phyloP scores from a whole-genome alignment of 2,113 vertebrate species.

The Gymnorhina tibicen region DNA sequence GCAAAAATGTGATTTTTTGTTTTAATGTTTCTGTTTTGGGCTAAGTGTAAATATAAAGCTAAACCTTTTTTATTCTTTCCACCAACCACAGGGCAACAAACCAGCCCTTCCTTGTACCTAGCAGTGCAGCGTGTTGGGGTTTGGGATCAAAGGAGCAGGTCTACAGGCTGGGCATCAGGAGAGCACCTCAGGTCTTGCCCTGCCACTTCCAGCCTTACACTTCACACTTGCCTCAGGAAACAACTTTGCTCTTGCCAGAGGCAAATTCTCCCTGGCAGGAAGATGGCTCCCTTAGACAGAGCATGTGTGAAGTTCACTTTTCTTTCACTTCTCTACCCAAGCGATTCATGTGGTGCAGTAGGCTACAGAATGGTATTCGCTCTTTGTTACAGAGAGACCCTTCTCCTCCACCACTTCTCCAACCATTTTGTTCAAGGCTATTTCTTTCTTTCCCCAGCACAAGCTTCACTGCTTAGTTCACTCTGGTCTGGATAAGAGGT shows the following conservation, averaged over 20 bases:
- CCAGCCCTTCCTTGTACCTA: neutral
- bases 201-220: neutral
- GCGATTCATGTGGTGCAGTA: fast-evolving
- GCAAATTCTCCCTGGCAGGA: neutral
- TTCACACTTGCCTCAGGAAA: neutral
- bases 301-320: neutral
- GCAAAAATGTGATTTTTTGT: neutral
- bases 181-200: neutral
- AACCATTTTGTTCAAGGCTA: neutral
- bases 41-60: neutral
- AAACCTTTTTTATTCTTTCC: neutral
- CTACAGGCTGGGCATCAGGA: neutral
- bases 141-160: neutral
- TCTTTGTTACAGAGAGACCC: neutral
- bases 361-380: neutral
- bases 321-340: neutral
- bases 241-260: neutral
- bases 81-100: neutral
- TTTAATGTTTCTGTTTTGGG: neutral
- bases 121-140: neutral
- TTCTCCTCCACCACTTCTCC: neutral
- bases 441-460: neutral
- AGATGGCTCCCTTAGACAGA: neutral
- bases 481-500: neutral
- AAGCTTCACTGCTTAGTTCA: neutral